These are phyloP conservation scores for Rallus limicola DNA, from an alignment of 2,113 vertebrate species.

Conservation along the genomic window DNA sequence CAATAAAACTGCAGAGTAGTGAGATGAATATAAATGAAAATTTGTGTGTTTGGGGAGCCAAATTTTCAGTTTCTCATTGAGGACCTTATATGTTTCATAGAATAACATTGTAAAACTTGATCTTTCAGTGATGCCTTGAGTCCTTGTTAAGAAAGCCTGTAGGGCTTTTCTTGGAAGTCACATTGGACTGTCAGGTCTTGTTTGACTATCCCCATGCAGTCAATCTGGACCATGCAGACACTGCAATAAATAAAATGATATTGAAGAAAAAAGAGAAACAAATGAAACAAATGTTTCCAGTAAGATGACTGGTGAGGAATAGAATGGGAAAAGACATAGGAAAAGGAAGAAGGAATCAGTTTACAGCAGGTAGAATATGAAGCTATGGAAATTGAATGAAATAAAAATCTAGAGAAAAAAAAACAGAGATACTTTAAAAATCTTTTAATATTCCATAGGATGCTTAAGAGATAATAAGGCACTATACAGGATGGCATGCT, in stretches of 20 bases:
- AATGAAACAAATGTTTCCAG: not conserved
- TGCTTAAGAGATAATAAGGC: not conserved
- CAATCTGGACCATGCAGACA: not conserved
- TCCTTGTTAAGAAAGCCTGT: not conserved
- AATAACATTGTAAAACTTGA: not conserved
- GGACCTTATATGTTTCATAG: not conserved
- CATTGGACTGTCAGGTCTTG: not conserved
- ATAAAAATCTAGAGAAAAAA: not conserved
- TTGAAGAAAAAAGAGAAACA: not conserved
- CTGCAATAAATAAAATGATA: not conserved
- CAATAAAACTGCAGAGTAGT: not conserved
- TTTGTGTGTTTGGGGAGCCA: not conserved
- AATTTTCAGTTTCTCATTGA: not conserved
- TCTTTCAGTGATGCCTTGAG: not conserved
- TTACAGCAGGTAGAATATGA: not conserved
- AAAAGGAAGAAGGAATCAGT: not conserved
- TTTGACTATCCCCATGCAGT: not conserved
- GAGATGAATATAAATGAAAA: not conserved
- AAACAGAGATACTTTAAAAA: not conserved
- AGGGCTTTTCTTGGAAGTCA: not conserved
- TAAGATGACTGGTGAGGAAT: not conserved
- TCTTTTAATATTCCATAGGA: not conserved
- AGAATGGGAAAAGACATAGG: not conserved
- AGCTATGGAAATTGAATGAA: not conserved
- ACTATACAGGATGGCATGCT: rapidly evolving